A percentile compares a stretch with the other conserved stretches of the same genome.
Conservation (phyloP, 2,888 invertebrate genomes). For the Teleiodes luculella region DNA sequence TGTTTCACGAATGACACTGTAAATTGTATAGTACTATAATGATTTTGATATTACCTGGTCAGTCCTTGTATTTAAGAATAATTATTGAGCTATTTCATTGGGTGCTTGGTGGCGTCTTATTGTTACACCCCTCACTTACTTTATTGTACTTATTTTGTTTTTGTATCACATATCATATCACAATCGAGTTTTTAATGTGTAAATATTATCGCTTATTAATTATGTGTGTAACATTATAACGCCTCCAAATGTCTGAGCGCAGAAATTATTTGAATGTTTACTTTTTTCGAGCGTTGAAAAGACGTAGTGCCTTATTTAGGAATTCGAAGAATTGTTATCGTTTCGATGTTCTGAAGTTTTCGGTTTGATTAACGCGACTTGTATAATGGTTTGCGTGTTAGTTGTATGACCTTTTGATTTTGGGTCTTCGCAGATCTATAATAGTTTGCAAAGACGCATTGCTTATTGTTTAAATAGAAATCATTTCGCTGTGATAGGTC, state of each 20-base stretch:
- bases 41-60: conserved; percentile 29
- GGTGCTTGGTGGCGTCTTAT: conserved; percentile 47
- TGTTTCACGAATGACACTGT: conserved; percentile 26
- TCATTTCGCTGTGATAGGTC: too few relatives aligned
- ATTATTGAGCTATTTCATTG: conserved; percentile 35
- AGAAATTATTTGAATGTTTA: conserved; percentile 18
- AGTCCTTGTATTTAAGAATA: conserved; percentile 35
- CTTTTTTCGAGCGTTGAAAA: conserved; percentile 21
- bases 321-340: conserved; percentile 22
- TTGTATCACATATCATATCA: conserved; percentile 64
- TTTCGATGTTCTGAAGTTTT: conserved; percentile 5
- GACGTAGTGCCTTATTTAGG: conserved; percentile 63
- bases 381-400: conserved; percentile 20
- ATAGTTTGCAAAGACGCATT: too few relatives aligned
- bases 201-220: conserved; percentile 43
- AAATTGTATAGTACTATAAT: conserved; percentile 34
- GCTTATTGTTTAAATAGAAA: too few relatives aligned
- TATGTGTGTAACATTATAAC: conserved; percentile 39
- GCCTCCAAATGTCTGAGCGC: conserved; percentile 29
- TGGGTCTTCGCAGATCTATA: conserved; percentile 1
- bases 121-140: conserved; percentile 44
- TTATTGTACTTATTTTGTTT: conserved; percentile 46
- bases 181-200: conserved; percentile 45
- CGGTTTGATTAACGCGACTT: conserved; percentile 5
- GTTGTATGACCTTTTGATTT: conserved; percentile 19